Evolutionary conservation across 2,888 invertebrate species (phyloP).

Genomic region (Torymus aiolomorphi): DNA sequence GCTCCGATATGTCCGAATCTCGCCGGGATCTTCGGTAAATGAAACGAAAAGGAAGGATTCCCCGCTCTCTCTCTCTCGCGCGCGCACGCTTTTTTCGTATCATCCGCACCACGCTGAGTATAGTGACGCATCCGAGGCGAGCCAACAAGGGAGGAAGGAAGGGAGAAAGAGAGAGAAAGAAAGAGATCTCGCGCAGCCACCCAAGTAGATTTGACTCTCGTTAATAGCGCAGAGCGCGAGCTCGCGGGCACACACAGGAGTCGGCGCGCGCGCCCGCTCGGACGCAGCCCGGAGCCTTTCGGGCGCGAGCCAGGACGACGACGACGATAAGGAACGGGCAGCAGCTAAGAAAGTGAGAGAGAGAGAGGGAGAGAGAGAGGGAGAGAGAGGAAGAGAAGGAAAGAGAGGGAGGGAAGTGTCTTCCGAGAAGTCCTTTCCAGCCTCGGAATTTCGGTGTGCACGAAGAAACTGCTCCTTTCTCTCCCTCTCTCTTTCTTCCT

Average conservation of each 20-base stretch:
- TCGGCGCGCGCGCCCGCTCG: slow-evolving; percentile 51
- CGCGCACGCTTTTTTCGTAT: slow-evolving; percentile 9
- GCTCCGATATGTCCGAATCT: too few species aligned
- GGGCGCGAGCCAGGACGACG: slow-evolving; percentile 30
- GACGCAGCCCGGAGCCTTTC: slow-evolving; percentile 34
- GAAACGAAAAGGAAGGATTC: slow-evolving; percentile 47
- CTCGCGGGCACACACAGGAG: slow-evolving; percentile 58
- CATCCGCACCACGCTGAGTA: not conserved
- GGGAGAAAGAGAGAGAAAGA: not conserved
- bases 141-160: not conserved
- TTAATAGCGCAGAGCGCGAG: slow-evolving; percentile 67
- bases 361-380: too few species aligned
- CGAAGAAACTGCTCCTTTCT: slow-evolving; percentile 28
- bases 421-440: slow-evolving; percentile 54
- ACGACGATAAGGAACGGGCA: slow-evolving; percentile 34
- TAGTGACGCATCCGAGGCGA: not conserved
- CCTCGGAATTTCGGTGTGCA: slow-evolving; percentile 50
- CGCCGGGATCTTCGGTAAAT: slow-evolving; percentile 60
- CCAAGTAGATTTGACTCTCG: slow-evolving; percentile 71
- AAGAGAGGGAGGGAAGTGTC: slow-evolving; percentile 21
- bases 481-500: slow-evolving; percentile 39
- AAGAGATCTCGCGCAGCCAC: slow-evolving; percentile 61
- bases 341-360: not conserved
- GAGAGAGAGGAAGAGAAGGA: not conserved
- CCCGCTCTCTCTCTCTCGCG: not conserved